Evolutionary conservation across 2,797 vertebrate genomes (phyloP).

Genomic region (Cirrhinus mrigala): DNA sequence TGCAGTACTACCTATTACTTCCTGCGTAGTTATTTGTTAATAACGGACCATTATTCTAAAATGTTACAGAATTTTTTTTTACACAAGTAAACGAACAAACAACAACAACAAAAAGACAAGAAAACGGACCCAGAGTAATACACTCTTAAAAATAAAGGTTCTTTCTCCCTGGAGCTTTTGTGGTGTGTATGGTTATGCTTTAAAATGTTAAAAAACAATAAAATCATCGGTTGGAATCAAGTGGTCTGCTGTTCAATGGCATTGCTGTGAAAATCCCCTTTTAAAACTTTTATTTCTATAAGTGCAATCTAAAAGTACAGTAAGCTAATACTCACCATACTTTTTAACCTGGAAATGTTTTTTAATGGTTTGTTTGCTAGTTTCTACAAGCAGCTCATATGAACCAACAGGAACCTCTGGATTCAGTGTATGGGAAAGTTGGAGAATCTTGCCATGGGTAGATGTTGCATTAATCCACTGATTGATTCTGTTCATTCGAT

Average conservation of each 20-base stretch:
- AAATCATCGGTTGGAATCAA: too few relatives aligned
- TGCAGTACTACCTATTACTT: too few relatives aligned
- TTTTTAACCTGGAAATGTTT: conserved; percentile 47
- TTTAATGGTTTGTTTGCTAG: not conserved
- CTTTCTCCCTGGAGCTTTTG: too few relatives aligned
- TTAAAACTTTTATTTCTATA: not conserved
- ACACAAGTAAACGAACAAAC: too few relatives aligned
- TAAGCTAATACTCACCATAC: conserved; percentile 44
- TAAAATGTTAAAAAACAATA: too few relatives aligned
- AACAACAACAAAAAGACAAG: too few relatives aligned
- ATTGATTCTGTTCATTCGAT: conserved; percentile 27
- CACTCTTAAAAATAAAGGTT: not conserved
- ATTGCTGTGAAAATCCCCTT: not conserved
- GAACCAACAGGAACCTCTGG: not conserved
- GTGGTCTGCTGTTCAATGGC: not conserved
- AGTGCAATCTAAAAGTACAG: not conserved
- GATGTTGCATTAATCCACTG: conserved; percentile 47
- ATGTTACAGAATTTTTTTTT: too few relatives aligned
- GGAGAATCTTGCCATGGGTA: conserved; percentile 18
- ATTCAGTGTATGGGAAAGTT: conserved; percentile 38
- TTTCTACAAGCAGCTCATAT: not conserved
- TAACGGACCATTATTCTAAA: too few relatives aligned
- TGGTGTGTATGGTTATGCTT: too few relatives aligned
- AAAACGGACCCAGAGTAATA: not conserved
- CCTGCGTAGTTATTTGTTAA: too few relatives aligned